Percentiles rank a stretch among this genome's conserved stretches.
phyloP scores from a whole-genome alignment of 1,140 invertebrate genomes.

The Lasioglossum albipes region DNA sequence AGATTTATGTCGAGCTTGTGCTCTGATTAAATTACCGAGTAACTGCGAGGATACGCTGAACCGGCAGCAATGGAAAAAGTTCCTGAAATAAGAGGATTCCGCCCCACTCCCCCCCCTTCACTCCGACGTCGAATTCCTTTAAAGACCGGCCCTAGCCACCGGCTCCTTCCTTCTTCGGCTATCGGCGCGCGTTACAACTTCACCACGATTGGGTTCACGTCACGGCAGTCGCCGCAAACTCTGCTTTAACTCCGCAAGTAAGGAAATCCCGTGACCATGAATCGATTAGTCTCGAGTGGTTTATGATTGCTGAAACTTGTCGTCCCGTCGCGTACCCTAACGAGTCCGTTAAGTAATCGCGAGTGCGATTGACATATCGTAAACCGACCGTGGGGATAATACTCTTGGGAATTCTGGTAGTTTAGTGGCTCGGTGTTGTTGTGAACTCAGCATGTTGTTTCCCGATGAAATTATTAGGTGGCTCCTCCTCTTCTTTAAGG shows the following conservation, averaged over 20 bases:
- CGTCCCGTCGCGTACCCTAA: background rate
- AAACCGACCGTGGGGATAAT: background rate
- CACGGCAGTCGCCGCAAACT: background rate
- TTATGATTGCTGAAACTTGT: background rate
- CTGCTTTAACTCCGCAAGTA: background rate
- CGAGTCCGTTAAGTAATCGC: background rate
- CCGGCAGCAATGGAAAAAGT: background rate
- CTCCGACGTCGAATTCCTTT: background rate
- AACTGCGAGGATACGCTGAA: background rate
- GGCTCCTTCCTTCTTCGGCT: background rate
- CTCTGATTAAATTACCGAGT: constrained; percentile 11
- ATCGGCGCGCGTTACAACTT: background rate
- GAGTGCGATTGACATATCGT: background rate
- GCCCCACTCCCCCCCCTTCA: too few relatives aligned
- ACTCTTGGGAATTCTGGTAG: too few relatives aligned
- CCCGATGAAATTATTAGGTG: too few relatives aligned
- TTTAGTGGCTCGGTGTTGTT: too few relatives aligned
- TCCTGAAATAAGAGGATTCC: background rate
- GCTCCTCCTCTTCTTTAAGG: too few relatives aligned
- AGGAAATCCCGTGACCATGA: background rate
- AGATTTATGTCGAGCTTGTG: background rate
- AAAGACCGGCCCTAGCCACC: background rate
- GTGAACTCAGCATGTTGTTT: too few relatives aligned
- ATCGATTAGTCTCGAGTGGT: background rate
- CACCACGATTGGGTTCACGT: background rate